phyloP scores from a whole-genome alignment of 1,140 invertebrate genomes.

The Myzus persicae region DNA sequence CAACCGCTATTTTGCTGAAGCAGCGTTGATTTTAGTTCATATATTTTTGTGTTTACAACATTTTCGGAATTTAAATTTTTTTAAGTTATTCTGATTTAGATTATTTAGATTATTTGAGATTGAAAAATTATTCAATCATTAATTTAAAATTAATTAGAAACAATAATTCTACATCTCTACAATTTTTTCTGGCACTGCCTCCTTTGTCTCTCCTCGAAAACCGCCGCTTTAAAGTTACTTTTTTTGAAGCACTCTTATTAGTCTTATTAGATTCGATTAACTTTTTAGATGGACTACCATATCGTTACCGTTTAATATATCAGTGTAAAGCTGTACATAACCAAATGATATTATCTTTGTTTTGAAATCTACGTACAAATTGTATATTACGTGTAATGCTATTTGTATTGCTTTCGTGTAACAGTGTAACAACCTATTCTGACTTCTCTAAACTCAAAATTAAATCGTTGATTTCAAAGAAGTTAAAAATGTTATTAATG shows the following conservation, averaged over 20 bases:
- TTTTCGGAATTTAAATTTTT: too few species aligned
- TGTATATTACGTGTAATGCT: not conserved
- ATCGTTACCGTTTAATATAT: not conserved
- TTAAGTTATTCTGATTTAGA: too few species aligned
- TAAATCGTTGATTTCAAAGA: slow-evolving; percentile 1
- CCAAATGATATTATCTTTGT: not conserved
- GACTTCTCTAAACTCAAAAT: not conserved
- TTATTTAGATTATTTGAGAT: too few species aligned
- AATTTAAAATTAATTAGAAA: too few species aligned
- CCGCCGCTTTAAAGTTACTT: too few species aligned
- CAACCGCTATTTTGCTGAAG: too few species aligned
- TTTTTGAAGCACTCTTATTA: not conserved
- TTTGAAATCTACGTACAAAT: not conserved
- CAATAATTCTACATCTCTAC: too few species aligned
- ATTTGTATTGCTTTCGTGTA: not conserved
- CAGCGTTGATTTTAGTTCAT: too few species aligned
- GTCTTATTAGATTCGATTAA: not conserved
- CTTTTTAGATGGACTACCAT: slow-evolving; percentile 7
- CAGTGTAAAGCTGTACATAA: not conserved
- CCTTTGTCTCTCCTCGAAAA: too few species aligned
- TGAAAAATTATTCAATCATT: too few species aligned
- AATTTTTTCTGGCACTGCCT: too few species aligned
- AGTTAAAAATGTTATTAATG: slow-evolving; percentile 48
- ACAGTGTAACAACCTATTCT: not conserved
- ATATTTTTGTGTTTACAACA: too few species aligned